Percentiles rank a stretch among this genome's conserved stretches.
phyloP scores from a whole-genome alignment of 2,113 vertebrate genomes.

The Cochlearius cochlearius region DNA sequence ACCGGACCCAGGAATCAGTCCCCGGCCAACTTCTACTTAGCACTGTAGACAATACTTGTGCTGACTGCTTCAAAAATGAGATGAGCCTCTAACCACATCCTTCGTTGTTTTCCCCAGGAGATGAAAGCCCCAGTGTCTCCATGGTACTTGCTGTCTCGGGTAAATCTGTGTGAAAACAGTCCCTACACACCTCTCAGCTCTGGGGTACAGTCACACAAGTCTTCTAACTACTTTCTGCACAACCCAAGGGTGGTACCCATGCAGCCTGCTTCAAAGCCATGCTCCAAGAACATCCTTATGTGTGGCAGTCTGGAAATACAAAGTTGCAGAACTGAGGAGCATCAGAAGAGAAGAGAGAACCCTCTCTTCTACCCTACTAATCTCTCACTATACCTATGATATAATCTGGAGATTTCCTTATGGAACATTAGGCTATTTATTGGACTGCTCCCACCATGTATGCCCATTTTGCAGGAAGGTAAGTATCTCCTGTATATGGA shows the following conservation, averaged over 20 bases:
- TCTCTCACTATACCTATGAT: background rate
- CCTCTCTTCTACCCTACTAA: background rate
- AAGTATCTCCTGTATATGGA: background rate
- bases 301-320: background rate
- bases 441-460: background rate
- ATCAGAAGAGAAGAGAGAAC: background rate
- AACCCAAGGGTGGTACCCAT: background rate
- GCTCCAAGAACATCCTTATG: background rate
- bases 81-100: conserved; percentile 9
- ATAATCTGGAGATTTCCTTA: background rate
- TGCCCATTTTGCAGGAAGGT: background rate
- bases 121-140: background rate
- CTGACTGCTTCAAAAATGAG: background rate
- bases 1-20: background rate
- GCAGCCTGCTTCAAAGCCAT: background rate
- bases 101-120: background rate
- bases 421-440: background rate
- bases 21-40: background rate
- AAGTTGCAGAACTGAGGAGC: background rate
- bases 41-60: background rate
- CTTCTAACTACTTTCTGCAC: background rate
- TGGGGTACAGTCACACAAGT: background rate
- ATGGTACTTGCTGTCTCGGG: background rate
- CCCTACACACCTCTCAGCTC: background rate
- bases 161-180: background rate